These are phyloP conservation scores for Xanthorhoe designata DNA, from an alignment of 2,888 invertebrate genomes.

Conservation along the genomic window DNA sequence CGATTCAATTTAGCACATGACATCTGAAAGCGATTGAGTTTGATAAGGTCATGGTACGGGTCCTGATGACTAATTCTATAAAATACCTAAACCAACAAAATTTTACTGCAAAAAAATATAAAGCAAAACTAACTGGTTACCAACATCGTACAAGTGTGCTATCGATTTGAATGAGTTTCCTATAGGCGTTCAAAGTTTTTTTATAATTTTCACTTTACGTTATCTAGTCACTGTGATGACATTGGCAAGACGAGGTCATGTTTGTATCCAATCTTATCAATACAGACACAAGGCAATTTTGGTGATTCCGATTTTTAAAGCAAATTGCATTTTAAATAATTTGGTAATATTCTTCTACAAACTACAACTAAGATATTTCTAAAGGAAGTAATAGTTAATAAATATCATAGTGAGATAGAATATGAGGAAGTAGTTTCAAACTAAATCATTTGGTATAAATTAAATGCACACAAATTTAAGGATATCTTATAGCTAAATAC, in stretches of 20 bases:
- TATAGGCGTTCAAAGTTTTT: neutral
- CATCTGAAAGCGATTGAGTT: too few relatives aligned
- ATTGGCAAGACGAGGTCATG: constrained; percentile 60
- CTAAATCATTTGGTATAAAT: constrained; percentile 76
- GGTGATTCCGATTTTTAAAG: constrained; percentile 39
- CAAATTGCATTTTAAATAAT: constrained; percentile 1
- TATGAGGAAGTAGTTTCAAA: constrained; percentile 50
- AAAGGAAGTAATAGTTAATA: constrained; percentile 17
- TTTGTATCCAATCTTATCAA: constrained; percentile 43
- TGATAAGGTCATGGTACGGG: too few relatives aligned
- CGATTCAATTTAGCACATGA: too few relatives aligned
- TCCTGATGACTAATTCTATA: neutral
- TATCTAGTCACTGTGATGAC: constrained; percentile 23
- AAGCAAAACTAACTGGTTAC: neutral
- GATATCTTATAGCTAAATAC: constrained; percentile 69
- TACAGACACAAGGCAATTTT: constrained; percentile 53
- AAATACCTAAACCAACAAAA: neutral
- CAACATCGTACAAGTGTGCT: neutral
- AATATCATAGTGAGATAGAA: constrained; percentile 36
- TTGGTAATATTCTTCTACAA: constrained; percentile 27
- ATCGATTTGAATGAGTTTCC: neutral
- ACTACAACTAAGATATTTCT: constrained; percentile 10
- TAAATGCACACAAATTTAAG: constrained; percentile 79
- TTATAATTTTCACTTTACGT: constrained; percentile 6
- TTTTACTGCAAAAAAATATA: neutral